A percentile compares a stretch with the other conserved stretches of the same genome.
These are phyloP conservation scores for Apostichopus californicus DNA, from an alignment of 35 echinoderm and acorn worm species.

Conservation along the genomic window DNA sequence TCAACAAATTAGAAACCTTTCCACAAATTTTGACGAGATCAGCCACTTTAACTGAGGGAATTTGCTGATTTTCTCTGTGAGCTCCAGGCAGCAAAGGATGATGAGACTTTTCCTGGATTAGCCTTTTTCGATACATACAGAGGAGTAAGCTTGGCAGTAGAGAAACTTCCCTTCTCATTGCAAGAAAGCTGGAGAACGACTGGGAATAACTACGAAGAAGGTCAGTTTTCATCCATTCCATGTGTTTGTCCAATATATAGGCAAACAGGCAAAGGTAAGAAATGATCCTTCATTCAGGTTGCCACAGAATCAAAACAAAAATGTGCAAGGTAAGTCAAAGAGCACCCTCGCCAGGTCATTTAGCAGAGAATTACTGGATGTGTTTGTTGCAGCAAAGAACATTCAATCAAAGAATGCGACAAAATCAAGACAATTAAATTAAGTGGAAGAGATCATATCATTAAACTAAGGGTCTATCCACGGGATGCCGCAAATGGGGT, in stretches of 20 bases:
- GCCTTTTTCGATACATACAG: slow-evolving; percentile 53
- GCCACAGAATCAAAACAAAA: not conserved
- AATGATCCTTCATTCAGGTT: slow-evolving; percentile 53
- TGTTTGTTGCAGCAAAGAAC: slow-evolving; percentile 5
- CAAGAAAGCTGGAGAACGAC: slow-evolving; percentile 61
- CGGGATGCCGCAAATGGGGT: slow-evolving; percentile 37
- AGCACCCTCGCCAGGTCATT: slow-evolving; percentile 1
- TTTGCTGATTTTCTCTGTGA: slow-evolving; percentile 53
- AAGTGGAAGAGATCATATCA: slow-evolving; percentile 5
- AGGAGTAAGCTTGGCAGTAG: slow-evolving; percentile 51
- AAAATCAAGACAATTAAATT: slow-evolving; percentile 33
- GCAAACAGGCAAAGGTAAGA: slow-evolving; percentile 49
- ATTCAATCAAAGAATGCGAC: slow-evolving; percentile 8
- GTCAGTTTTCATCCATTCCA: slow-evolving; percentile 59
- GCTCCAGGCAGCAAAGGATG: slow-evolving; percentile 48
- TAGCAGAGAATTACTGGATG: not conserved
- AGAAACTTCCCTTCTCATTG: slow-evolving; percentile 59
- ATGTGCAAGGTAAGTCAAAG: not conserved
- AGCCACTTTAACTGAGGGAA: slow-evolving; percentile 23
- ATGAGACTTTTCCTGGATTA: slow-evolving; percentile 57
- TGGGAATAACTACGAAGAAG: slow-evolving; percentile 50
- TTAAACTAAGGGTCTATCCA: slow-evolving; percentile 31
- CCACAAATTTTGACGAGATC: slow-evolving; percentile 14
- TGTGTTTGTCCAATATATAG: slow-evolving; percentile 51
- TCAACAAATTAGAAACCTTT: slow-evolving; percentile 58